These are phyloP conservation scores for Misgurnus anguillicaudatus DNA, from an alignment of 2,113 vertebrate genomes.

Conservation along the genomic window DNA sequence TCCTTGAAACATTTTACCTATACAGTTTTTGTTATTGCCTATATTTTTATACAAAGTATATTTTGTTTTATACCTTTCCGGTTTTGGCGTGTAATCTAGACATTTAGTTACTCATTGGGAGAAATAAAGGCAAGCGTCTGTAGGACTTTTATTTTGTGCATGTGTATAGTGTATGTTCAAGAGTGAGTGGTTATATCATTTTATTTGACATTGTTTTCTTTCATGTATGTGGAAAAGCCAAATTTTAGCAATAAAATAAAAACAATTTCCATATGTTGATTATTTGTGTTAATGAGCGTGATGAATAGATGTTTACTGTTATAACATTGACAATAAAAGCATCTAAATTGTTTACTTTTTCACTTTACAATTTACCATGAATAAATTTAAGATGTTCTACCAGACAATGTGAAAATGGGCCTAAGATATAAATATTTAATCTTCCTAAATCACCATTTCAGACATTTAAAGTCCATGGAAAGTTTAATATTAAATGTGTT, in stretches of 20 bases:
- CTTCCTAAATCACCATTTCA: background rate
- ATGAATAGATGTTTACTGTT: background rate
- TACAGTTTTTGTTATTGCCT: constrained; percentile 19
- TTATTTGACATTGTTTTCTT: constrained; percentile 13
- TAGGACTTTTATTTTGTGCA: background rate
- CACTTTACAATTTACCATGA: background rate
- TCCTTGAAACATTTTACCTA: background rate
- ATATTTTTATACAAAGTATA: constrained; percentile 43
- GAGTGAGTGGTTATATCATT: background rate
- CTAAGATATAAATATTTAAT: too few species aligned
- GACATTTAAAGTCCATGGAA: background rate
- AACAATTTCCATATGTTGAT: background rate
- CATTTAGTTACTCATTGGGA: constrained; percentile 19
- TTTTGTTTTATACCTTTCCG: constrained; percentile 40
- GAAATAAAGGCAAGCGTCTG: background rate
- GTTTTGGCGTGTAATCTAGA: constrained; percentile 31
- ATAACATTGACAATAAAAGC: background rate
- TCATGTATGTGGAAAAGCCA: constrained; percentile 17
- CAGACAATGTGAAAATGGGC: too few species aligned
- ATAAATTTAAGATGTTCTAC: background rate
- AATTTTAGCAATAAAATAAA: constrained; percentile 14
- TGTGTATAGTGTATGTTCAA: constrained; percentile 2
- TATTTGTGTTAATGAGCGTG: background rate
- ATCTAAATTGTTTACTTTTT: background rate
- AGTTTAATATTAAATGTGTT: too few species aligned